Evolutionary conservation across 2,113 vertebrate genomes (phyloP).

Genomic region (Ailuropoda melanoleuca): DNA sequence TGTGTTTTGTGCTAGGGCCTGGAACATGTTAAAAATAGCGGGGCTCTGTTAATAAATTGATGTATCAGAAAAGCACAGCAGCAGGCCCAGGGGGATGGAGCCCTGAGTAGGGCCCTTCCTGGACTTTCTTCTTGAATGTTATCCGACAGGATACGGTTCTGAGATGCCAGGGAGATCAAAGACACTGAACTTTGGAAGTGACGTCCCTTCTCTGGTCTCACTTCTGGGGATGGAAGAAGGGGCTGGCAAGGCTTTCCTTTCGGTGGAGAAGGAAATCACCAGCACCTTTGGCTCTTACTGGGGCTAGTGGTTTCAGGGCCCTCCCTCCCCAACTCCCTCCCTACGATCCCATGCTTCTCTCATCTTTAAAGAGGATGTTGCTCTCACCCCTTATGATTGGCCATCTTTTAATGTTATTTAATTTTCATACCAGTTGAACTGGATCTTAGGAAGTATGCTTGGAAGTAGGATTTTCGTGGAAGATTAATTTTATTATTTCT

Average conservation of each 20-base stretch:
- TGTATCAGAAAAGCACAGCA: neutral
- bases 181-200: neutral
- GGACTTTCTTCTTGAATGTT: neutral
- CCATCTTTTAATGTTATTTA: neutral
- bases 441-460: neutral
- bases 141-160: neutral
- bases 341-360: neutral
- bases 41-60: constrained; percentile 71
- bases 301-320: neutral
- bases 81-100: neutral
- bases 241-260: neutral
- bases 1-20: constrained; percentile 97
- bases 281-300: neutral
- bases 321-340: neutral
- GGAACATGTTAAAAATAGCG: constrained; percentile 88
- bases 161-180: neutral
- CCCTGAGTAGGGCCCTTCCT: neutral
- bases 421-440: neutral
- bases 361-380: neutral
- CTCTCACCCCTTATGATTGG: neutral
- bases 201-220: neutral
- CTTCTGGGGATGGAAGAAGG: neutral
- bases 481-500: constrained; percentile 17
- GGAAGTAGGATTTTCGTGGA: neutral
- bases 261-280: neutral